phyloP scores from a whole-genome alignment of 2,888 invertebrate species.

The Nephrotoma appendiculata region DNA sequence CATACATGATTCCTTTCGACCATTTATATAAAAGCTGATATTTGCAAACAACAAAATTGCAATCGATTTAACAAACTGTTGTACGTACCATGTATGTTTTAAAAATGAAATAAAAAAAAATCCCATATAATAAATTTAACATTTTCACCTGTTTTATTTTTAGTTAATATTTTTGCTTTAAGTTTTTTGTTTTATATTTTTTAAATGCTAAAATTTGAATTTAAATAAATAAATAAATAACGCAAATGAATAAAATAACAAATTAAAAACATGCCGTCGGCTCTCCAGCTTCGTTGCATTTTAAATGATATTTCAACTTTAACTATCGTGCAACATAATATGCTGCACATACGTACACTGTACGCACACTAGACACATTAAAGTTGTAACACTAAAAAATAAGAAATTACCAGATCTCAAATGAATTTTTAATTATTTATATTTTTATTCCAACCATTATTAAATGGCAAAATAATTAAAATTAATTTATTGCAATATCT shows the following conservation, averaged over 20 bases:
- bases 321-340: background rate
- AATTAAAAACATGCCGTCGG: background rate
- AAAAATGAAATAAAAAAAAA: background rate
- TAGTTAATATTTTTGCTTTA: background rate
- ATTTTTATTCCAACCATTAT: background rate
- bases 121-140: slow-evolving; percentile 1
- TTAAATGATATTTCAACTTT: background rate
- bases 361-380: no score
- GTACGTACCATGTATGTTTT: background rate
- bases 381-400: background rate
- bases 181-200: background rate
- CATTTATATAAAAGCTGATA: background rate
- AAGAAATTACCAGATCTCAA: background rate
- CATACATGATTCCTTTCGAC: background rate
- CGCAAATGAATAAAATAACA: background rate
- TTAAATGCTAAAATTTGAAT: background rate
- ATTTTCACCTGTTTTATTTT: slow-evolving; percentile 1
- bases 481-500: background rate
- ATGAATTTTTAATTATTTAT: background rate
- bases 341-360: no score
- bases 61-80: background rate
- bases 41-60: background rate
- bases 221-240: background rate
- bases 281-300: background rate
- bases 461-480: background rate